Evolutionary conservation across 2,888 invertebrate species (phyloP), one percentile per base, ranked within the genome.

Genomic region (Xestia sexstrigata): DNA sequence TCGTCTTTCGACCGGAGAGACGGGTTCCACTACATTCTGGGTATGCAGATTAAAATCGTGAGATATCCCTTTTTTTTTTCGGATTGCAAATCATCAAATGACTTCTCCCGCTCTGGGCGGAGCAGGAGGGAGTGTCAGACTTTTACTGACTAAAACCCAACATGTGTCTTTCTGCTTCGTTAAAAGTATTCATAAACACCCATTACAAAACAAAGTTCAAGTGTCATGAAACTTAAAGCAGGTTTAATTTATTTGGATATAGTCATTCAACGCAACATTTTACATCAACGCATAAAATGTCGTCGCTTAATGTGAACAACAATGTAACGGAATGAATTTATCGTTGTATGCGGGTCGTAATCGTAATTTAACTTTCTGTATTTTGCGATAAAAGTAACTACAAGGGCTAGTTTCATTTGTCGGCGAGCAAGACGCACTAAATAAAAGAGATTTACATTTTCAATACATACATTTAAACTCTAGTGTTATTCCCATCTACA

Each of bases 1-100:
- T 82, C 6, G 45, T 73, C 63, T 78, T 81, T 80, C 81, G 76
- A 77, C 58, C n/a, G n/a, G 62, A 62, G 55, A 17, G 55, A 82
- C 83, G 74, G 74, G 83, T 85, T 75, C 23, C 52, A 63, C 65
- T 26, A 71, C 78, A 71, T 74, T 71, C 76, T 83, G 71, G 39
- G 20, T 75, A 84, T 76, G 79, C 76, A 79, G 86, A 58, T 58
- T 17, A 17, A 30, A 30, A 58, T 30, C 26, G 26, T 30, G 26
- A 58, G 58, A 30, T 58, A 2, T 17, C 1, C 15, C 26, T 13
- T n/a, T n/a, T n/a, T n/a, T n/a, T n/a, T n/a, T n/a, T n/a, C n/a
- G n/a, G n/a, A n/a, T n/a, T n/a, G n/a, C n/a, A n/a, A n/a, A n/a
- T n/a, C n/a, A n/a, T n/a, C n/a, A n/a, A n/a, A n/a, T n/a, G n/a